Evolutionary conservation across 2,888 invertebrate genomes (phyloP).

Genomic region (Patella pellucida): DNA sequence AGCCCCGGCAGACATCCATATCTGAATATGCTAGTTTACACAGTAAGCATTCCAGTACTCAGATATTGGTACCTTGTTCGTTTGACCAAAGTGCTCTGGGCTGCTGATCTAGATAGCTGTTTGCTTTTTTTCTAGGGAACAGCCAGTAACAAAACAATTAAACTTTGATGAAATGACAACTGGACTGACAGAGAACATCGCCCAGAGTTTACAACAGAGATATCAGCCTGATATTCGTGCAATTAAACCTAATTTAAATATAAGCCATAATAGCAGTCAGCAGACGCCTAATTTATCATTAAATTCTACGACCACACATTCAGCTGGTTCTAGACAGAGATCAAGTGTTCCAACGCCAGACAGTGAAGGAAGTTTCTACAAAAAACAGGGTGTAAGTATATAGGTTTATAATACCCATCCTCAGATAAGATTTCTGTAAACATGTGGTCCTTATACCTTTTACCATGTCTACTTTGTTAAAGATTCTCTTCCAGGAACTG

Average conservation of each 20-base stretch:
- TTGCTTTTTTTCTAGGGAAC: slow-evolving; percentile 1
- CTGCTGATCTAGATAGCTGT: no score
- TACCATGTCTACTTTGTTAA: no score
- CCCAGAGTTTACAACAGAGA: slow-evolving; percentile 9
- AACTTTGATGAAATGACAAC: slow-evolving; percentile 38
- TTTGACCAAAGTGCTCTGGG: no score
- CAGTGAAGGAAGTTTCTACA: slow-evolving; percentile 22
- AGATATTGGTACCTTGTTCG: no score
- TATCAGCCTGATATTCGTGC: no score
- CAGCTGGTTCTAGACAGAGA: slow-evolving; percentile 18
- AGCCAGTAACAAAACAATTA: slow-evolving; percentile 28
- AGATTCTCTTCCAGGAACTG: no score
- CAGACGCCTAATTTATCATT: slow-evolving; percentile 31
- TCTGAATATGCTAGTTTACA: no score
- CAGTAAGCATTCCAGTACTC: no score
- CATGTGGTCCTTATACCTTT: no score
- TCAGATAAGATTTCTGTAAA: no score
- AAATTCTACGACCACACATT: slow-evolving; percentile 13
- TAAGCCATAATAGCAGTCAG: slow-evolving; percentile 31
- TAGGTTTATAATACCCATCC: neutral
- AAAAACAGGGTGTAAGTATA: slow-evolving; percentile 16
- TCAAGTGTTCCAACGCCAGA: slow-evolving; percentile 32
- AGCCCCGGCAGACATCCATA: no score
- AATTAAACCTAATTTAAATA: neutral
- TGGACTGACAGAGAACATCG: slow-evolving; percentile 35